Conservation (phyloP, 2,113 vertebrate species). For the Bettongia penicillata region DNA sequence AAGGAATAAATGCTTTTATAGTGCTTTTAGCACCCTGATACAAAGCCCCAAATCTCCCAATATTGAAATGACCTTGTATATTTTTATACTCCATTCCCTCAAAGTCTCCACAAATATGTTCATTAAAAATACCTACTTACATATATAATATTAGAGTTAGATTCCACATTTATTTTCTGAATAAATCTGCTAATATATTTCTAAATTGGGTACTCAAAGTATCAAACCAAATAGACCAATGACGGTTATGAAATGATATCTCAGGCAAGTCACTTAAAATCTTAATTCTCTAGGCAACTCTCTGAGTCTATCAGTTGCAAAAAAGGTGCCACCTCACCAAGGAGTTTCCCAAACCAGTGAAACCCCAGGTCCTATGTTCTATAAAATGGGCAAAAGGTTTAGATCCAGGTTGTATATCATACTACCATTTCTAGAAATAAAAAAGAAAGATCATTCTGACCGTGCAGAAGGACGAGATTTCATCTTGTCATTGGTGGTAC, state of each 20-base stretch:
- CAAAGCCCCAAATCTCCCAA: neutral
- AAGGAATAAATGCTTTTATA: neutral
- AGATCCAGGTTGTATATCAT: neutral
- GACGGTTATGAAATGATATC: constrained; percentile 1
- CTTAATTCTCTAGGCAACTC: neutral
- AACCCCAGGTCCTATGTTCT: neutral
- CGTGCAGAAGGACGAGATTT: neutral
- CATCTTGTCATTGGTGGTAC: neutral
- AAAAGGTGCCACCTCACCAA: neutral
- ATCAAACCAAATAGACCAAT: neutral
- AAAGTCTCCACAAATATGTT: constrained; percentile 37
- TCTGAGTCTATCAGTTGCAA: neutral
- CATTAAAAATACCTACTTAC: constrained; percentile 20
- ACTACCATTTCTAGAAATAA: constrained; percentile 16
- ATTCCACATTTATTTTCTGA: neutral
- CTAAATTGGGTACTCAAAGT: neutral
- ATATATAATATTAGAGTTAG: constrained; percentile 13
- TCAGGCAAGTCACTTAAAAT: neutral
- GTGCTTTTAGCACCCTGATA: neutral
- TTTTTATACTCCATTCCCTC: neutral
- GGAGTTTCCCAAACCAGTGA: neutral
- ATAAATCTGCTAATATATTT: constrained; percentile 17
- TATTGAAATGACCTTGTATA: neutral
- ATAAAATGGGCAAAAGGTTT: neutral
- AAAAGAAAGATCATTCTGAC: neutral